phyloP scores from a whole-genome alignment of 2,888 invertebrate species.

The Chrysina gloriosa region DNA sequence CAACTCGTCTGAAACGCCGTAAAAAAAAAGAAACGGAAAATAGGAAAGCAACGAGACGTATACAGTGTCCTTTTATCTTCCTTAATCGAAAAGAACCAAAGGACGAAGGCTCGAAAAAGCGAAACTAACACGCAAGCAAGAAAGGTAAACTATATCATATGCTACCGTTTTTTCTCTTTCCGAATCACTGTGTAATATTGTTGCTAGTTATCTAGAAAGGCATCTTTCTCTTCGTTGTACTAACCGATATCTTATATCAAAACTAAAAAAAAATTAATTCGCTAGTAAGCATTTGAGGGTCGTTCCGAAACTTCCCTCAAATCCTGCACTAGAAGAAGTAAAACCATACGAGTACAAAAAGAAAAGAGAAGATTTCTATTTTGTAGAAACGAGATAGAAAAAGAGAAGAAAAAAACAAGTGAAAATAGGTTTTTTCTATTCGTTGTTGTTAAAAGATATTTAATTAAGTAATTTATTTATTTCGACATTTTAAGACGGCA shows the following conservation, averaged over 20 bases:
- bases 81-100: not conserved
- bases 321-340: conserved; percentile 11
- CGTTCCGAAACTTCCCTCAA: conserved; percentile 9
- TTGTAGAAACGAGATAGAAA: conserved; percentile 18
- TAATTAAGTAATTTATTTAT: conserved; percentile 51
- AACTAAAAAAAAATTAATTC: conserved; percentile 12
- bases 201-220: conserved; percentile 30
- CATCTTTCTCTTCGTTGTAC: conserved; percentile 30
- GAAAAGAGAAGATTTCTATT: conserved; percentile 17
- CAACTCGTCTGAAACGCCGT: not conserved
- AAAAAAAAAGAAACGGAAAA: not conserved
- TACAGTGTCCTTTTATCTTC: not conserved
- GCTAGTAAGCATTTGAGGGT: conserved; percentile 17
- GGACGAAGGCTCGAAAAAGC: conserved; percentile 20
- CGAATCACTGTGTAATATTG: conserved; percentile 13
- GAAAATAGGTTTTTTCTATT: not conserved
- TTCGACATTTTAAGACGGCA: conserved; percentile 58
- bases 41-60: not conserved
- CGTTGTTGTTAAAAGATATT: conserved; percentile 40
- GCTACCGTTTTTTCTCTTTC: conserved; percentile 1
- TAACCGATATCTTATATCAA: not conserved
- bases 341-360: conserved; percentile 32
- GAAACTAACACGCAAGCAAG: not conserved
- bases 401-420: not conserved
- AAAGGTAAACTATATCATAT: conserved; percentile 26